These are phyloP conservation scores for Poeciliopsis turrubarensis DNA, from an alignment of 2,113 vertebrate genomes.

Conservation along the genomic window DNA sequence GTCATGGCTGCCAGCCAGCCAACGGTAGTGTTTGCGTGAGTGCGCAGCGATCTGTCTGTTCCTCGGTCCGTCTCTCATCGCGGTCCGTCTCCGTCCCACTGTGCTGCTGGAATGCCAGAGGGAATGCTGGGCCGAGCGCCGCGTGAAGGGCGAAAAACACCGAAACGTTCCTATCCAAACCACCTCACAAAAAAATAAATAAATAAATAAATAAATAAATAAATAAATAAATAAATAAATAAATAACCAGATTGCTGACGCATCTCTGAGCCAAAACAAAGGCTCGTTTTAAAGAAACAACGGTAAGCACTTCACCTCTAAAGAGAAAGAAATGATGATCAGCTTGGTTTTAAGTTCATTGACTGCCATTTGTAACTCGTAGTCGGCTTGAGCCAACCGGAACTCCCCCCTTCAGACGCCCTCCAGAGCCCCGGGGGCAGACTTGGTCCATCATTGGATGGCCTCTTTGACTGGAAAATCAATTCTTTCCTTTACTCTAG, in stretches of 20 bases:
- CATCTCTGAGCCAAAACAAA: constrained; percentile 2
- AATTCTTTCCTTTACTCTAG: constrained; percentile 60
- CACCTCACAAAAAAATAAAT: not conserved
- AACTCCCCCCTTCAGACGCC: not conserved
- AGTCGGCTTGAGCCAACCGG: constrained; percentile 30
- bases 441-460: constrained; percentile 45
- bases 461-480: constrained; percentile 72
- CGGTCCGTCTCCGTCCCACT: constrained; percentile 26
- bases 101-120: constrained; percentile 38
- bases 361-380: constrained; percentile 43
- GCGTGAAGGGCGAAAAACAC: constrained; percentile 40
- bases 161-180: constrained; percentile 8
- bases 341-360: constrained; percentile 40
- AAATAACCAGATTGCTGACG: not conserved
- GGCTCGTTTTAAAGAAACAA: not conserved
- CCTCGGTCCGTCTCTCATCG: constrained; percentile 37
- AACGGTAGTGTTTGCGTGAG: constrained; percentile 38
- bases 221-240: no score
- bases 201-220: no score
- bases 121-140: constrained; percentile 16
- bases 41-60: constrained; percentile 43
- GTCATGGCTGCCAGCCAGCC: constrained; percentile 79
- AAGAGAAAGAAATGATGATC: constrained; percentile 19
- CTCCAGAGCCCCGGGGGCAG: constrained; percentile 29
- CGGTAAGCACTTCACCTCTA: not conserved